Conservation (phyloP, 2,888 invertebrate species). For the Thera obeliscata region DNA sequence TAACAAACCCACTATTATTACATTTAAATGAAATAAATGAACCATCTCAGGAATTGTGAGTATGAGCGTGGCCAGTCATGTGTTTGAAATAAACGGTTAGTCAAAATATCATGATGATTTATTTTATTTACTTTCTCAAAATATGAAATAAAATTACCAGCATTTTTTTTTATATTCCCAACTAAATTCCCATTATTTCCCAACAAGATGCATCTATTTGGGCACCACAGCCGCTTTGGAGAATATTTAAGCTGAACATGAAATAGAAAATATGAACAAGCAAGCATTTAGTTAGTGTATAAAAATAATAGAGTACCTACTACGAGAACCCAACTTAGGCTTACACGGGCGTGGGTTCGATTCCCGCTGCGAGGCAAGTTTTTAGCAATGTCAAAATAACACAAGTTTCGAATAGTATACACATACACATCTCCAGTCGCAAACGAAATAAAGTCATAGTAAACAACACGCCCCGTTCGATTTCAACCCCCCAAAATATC, state of each 20-base stretch:
- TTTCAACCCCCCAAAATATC: constrained; percentile 22
- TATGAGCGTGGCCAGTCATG: constrained; percentile 48
- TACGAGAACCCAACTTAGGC: not conserved
- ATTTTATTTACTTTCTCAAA: constrained; percentile 46
- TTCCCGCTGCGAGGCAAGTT: not conserved
- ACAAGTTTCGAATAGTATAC: too few species aligned
- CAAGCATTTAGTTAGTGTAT: too few species aligned
- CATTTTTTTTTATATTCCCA: too few species aligned
- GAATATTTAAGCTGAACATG: too few species aligned
- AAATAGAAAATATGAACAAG: too few species aligned
- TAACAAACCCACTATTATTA: constrained; percentile 32
- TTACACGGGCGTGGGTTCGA: not conserved
- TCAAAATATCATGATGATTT: constrained; percentile 56
- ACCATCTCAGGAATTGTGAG: constrained; percentile 25
- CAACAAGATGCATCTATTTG: too few species aligned
- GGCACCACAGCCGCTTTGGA: too few species aligned
- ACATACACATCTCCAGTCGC: not conserved
- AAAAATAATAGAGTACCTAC: not conserved
- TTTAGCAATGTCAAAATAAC: too few species aligned
- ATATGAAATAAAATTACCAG: too few species aligned
- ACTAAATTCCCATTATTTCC: too few species aligned
- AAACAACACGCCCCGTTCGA: constrained; percentile 18
- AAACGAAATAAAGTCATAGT: constrained; percentile 7
- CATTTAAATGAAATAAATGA: constrained; percentile 37
- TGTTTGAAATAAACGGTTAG: constrained; percentile 82